A percentile compares a stretch with the other conserved stretches of the same genome.
These are phyloP conservation scores for Pangasius larnaudii DNA, from an alignment of 2,797 vertebrate genomes.

Conservation along the genomic window DNA sequence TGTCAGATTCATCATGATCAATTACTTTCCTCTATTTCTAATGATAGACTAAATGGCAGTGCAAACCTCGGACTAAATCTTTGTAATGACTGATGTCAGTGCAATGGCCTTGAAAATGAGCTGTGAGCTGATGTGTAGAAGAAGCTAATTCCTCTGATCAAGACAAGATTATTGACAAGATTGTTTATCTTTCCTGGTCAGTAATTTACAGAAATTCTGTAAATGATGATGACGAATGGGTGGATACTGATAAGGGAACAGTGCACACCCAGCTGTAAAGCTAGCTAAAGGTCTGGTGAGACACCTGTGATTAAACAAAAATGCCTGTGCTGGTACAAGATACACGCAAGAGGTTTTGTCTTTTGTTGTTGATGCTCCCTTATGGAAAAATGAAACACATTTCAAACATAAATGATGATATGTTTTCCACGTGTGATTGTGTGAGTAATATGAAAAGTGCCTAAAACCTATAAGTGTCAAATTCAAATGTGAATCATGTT, in stretches of 20 bases:
- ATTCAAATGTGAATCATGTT: background rate
- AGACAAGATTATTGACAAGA: background rate
- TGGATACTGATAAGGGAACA: background rate
- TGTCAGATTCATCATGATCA: conserved; percentile 7
- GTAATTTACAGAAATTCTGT: conserved; percentile 9
- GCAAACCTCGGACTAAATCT: background rate
- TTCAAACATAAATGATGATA: background rate
- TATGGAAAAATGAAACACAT: background rate
- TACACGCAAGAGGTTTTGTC: background rate
- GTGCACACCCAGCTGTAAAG: background rate
- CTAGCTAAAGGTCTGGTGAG: too few species aligned
- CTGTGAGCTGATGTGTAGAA: conserved; percentile 6
- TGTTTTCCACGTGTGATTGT: background rate
- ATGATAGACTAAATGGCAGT: background rate
- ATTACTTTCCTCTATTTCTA: background rate
- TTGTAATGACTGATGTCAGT: conserved; percentile 11
- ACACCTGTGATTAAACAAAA: background rate
- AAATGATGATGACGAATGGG: background rate
- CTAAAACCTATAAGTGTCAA: too few species aligned
- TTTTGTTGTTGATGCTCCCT: background rate
- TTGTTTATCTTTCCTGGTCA: background rate
- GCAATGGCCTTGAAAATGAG: conserved; percentile 9
- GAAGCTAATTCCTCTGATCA: conserved; percentile 1
- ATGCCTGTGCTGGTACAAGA: too few species aligned
- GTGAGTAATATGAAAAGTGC: background rate